Evolutionary conservation across 2,797 vertebrate species (phyloP).

Genomic region (Leptodactylus fallax): DNA sequence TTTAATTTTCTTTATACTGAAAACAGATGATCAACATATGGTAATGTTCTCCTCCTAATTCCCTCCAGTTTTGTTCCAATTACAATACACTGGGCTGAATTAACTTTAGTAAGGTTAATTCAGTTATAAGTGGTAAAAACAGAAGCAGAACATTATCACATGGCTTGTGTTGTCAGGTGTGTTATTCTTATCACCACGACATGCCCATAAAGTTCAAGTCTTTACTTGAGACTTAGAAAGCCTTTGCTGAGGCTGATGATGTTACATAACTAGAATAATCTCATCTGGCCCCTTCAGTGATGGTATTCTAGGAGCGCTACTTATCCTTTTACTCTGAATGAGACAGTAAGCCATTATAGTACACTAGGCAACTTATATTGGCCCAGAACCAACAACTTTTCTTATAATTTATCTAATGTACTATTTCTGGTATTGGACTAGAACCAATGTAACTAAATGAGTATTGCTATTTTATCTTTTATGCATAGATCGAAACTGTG

Average conservation of each 20-base stretch:
- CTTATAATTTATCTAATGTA: neutral
- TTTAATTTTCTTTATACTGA: constrained; percentile 11
- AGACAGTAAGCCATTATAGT: neutral
- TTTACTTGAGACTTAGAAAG: constrained; percentile 12
- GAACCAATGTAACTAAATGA: neutral
- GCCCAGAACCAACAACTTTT: neutral
- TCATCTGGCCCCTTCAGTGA: constrained; percentile 8
- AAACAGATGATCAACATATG: constrained; percentile 25
- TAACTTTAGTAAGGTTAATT: neutral
- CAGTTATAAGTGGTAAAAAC: neutral
- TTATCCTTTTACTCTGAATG: constrained; percentile 9
- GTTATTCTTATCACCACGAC: constrained; percentile 10
- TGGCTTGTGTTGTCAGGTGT: neutral
- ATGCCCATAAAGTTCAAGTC: neutral
- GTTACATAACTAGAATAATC: constrained; percentile 14
- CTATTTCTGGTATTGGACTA: neutral
- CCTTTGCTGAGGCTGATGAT: constrained; percentile 15
- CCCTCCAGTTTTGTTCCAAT: constrained; percentile 18
- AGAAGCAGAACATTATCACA: neutral
- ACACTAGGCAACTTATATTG: neutral
- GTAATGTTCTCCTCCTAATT: constrained; percentile 5
- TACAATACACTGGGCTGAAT: constrained; percentile 16
- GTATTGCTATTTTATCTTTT: no score
- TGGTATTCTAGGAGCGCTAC: neutral
- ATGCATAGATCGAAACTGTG: no score